Base-by-base conservation (phyloP, 2,113 vertebrate genomes). In the Bos taurus region DNA sequence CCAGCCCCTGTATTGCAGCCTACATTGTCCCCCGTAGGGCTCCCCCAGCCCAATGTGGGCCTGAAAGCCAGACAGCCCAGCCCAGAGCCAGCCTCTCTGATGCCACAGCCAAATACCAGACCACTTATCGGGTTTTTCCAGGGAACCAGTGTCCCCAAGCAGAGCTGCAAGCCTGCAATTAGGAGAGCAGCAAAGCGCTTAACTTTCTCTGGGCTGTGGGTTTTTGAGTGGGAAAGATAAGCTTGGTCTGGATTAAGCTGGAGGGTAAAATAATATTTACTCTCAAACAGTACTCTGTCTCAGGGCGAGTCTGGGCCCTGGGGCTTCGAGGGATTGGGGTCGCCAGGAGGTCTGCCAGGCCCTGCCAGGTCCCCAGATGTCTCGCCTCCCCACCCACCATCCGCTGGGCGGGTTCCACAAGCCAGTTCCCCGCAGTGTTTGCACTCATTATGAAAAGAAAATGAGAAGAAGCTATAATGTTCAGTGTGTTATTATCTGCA, bases 201-300 rank as follows among this genome's bases (percentile, higher is more conserved):
- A 94, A 71, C 83, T 64, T 92, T 46, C 93, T 91, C 88, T 84
- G 81, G 92, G 95, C 43, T 83, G 21, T 43, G 77, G 84, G 94
- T 78, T 91, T 89, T 95, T 82, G 7, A 1, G 50, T 57, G 77
- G 90, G 57, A 74, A 94, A 54, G 88, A 98, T 64, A 56, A 56
- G 82, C 88, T 96, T 40, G 92, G 74, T 97, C 94, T 97, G 96
- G 85, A 98, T 96, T 95, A 74, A 86, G 81, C 82, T 60, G 36
- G n/a, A 94, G 86, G 12, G 48, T 81, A 52, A 95, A 98, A 91
- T 88, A 96, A 89, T 95, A 92, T 96, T 98, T 59, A 86, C 80
- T 96, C 91, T 90, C 54, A n/a, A 92, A 54, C 40, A 46, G 30
- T 77, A 71, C 56, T 88, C 87, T 86, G 91, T 94, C 94, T 85